Evolutionary conservation across 2,888 invertebrate species (phyloP), one percentile per base, ranked within the genome.

Genomic region (Pharmacophagus antenor): DNA sequence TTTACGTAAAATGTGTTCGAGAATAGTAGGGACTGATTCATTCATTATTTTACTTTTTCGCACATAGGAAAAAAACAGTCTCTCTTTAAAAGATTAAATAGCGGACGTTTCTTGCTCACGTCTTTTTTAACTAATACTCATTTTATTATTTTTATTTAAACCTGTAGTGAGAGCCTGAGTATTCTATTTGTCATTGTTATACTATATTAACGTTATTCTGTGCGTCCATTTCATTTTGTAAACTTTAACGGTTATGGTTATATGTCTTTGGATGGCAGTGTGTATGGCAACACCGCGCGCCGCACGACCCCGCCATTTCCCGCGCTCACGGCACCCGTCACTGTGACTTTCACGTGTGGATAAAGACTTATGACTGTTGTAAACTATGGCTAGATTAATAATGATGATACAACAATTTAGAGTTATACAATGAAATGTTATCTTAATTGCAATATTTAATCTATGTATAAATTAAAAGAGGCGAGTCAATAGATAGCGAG

Each of bases 281-380:
- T 25, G n/a, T 41, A 44, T 7, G 31, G 25, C 37, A n/a, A n/a
- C n/a, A n/a, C n/a, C n/a, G n/a, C n/a, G n/a, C n/a, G n/a, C n/a
- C n/a, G n/a, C n/a, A n/a, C n/a, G n/a, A n/a, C n/a, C n/a, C n/a
- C n/a, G n/a, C n/a, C n/a, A n/a, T n/a, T n/a, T 15, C 27, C 37
- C 37, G 15, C 37, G 37, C 15, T 41, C 47, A 20, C 31, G 54
- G 47, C 58, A 44, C 12, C 51, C 51, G 55, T 60, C 55, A 60
- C 22, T 23, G 56, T 52, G 53, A 54, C 54, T 21, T 53, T 53
- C 18, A 53, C 48, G 58, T 59, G 53, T 53, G 58, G 54, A 54
- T 48, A 54, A 54, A 59, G 57, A 57, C 57, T 58, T 56, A 44
- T 58, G 58, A 52, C 52, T 58, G 56, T 57, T 52, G 58, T 58